Percentiles rank a stretch among this genome's conserved stretches.
Evolutionary conservation across 92 coral and sea anemone genomes (phyloP).

Genomic region (Parazoanthus swiftii): DNA sequence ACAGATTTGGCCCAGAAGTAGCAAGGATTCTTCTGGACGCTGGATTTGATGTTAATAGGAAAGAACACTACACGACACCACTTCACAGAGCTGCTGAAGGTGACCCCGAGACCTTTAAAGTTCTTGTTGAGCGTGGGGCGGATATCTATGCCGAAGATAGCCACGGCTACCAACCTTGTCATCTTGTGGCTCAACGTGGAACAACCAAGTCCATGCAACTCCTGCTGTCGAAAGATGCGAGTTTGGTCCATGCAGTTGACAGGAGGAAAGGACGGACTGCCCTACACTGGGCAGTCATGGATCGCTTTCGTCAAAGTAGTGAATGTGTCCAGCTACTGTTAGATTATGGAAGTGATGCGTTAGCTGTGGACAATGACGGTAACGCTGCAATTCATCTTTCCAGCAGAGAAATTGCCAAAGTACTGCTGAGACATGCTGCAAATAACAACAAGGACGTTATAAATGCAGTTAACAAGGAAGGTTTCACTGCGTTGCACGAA

Average conservation of each 20-base stretch:
- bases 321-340: conserved; percentile 2
- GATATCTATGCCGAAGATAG: neutral
- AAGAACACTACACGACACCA: neutral
- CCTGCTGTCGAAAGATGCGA: neutral
- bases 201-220: neutral
- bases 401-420: neutral
- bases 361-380: neutral
- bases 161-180: neutral
- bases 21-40: neutral
- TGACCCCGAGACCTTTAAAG: neutral
- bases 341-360: conserved; percentile 11
- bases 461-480: neutral
- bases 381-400: neutral
- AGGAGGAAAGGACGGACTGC: neutral
- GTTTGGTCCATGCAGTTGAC: neutral
- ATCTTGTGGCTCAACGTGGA: conserved; percentile 12
- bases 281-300: conserved; percentile 7
- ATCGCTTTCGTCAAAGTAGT: neutral
- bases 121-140: conserved; percentile 1
- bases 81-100: conserved; percentile 11
- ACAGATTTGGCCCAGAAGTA: conserved; percentile 15
- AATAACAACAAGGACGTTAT: neutral
- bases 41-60: conserved; percentile 7
- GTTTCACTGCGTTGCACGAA: neutral
- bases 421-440: neutral